Evolutionary conservation across 2,888 invertebrate genomes (phyloP), one percentile per base, ranked within the genome.

Genomic region (Baccha elongata): DNA sequence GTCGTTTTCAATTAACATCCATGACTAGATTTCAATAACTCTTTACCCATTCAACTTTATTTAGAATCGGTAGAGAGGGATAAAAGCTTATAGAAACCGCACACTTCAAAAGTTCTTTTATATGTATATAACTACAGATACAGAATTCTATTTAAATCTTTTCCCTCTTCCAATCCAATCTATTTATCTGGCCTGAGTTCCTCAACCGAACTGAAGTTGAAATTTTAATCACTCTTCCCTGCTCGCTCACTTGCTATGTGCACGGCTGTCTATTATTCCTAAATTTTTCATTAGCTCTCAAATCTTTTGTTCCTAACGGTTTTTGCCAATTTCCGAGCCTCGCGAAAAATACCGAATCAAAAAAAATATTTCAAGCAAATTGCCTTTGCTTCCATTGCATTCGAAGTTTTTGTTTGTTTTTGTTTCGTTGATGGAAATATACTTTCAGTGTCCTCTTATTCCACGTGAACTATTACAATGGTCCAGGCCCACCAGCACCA

Each of bases 241-340:
- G 3, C 32, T 37, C 15, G 21, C 26, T 42, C 50, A 46, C 8
- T 40, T 23, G 23, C 15, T 11, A 32, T 26, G 26, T 40, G 23
- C 55, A 10, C 15, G 10, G 8, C 8, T 53, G 60, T 53, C 67
- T 55, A 53, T 80, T 74, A 53, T 68, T 62, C 53, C 32, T 64
- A 68, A 64, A 74, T 74, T 80, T 79, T 74, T 80, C 79, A 80
- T 74, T 74, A 80, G 62, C 79, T 42, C 26, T 42, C n/a, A n/a
- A n/a, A 17, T 55, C 74, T 74, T 74, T 80, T 80, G 68, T 80
- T 55, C 32, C 17, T 17, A 17, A 3, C 21, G 26, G 17, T 35
- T 23, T 73, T 29, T 23, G 42, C 48, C 74, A 74, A 79, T 79
- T 73, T 79, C 65, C 72, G 42, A 19, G 23, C 8, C 35, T 58